Evolutionary conservation across 2,113 vertebrate genomes (phyloP), one percentile per base, ranked within the genome.

Genomic region (Melanostigma gelatinosum): DNA sequence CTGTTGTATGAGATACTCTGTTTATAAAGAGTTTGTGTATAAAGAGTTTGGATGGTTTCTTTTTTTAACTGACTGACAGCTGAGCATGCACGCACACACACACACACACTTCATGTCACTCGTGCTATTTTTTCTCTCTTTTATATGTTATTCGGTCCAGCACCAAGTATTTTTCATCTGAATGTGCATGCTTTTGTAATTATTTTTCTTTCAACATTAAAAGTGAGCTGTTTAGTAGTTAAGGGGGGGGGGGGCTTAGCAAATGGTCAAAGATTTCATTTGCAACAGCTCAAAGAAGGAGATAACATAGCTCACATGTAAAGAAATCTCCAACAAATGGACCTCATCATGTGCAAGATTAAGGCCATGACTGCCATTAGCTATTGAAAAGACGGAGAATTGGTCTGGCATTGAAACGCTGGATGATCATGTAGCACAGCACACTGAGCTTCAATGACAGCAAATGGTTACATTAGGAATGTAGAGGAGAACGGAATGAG

Each of bases 331-430:
- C 27, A 46, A 44, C 72, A 80, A 70, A 81, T 75, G n/a, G 54
- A 55, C 58, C 65, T 38, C 24, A 80, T 64, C 40, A 57, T 70
- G 70, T 62, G 34, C 29, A 63, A 65, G 32, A 72, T 70, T 68
- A 58, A 72, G 63, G 7, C 27, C 34, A 27, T 10, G 24, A 34
- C 16, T 69, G 69, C 32, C 11, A 69, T 64, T 8, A 77, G 58
- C 54, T 29, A 67, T 77, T 58, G 75, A 64, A 52, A 61, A 67
- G 24, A 38, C 70, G 48, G 20, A 79, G 50, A 46, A 24, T 24
- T 24, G 24, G 29, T 61, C 42, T 88, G 85, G 86, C 88, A 91
- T 90, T 89, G 88, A 83, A 78, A 84, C 72, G 72, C 64, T 77
- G 84, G 69, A 75, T 89, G 76, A 88, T 87, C 69, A 76, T 62